Evolutionary conservation across 2,113 vertebrate genomes (phyloP).

Genomic region (Echinops telfairi): DNA sequence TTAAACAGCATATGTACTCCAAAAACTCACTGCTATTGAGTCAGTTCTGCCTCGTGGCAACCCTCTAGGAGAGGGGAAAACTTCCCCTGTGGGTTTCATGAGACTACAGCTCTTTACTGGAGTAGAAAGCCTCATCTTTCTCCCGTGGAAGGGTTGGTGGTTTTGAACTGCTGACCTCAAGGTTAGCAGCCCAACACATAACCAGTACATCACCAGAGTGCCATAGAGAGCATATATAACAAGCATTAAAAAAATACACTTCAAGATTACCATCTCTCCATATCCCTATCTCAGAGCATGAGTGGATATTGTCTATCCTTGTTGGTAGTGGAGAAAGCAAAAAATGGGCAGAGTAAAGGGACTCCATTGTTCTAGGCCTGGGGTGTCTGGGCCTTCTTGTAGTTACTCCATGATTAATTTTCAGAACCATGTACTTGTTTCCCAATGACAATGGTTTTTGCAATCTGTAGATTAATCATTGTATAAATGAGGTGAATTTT

Average conservation of each 20-base stretch:
- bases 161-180: no score
- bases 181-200: no score
- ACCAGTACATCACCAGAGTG: no score
- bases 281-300: background rate
- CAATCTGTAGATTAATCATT: background rate
- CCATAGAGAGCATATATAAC: background rate
- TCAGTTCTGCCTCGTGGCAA: no score
- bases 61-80: no score
- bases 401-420: slow-evolving; percentile 21
- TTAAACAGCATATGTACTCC: no score
- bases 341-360: background rate
- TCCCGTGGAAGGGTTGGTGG: no score
- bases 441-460: background rate
- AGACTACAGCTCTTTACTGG: no score
- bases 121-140: no score
- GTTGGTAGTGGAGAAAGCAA: background rate
- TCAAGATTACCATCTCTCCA: background rate
- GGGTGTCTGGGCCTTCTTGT: background rate
- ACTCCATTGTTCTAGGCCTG: background rate
- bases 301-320: background rate
- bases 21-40: no score
- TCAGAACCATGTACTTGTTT: background rate
- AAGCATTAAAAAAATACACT: background rate
- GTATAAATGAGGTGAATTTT: background rate
- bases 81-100: no score